Conservation (phyloP, 2,888 invertebrate species). For the Campopleginae sp. region DNA sequence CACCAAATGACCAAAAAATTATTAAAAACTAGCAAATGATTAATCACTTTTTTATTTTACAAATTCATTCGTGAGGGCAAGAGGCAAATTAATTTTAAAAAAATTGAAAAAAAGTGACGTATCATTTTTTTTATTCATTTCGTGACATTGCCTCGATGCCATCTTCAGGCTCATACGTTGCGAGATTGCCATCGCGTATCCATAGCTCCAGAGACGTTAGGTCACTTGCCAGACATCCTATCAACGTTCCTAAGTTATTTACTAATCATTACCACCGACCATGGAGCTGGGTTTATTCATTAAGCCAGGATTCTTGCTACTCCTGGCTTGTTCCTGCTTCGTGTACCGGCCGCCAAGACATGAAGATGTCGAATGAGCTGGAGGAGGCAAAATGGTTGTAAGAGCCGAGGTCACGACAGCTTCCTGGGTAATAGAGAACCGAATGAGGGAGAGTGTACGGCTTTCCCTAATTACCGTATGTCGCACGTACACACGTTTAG, state of each 20-base stretch:
- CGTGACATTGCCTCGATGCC: too few relatives aligned
- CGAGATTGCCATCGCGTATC: too few relatives aligned
- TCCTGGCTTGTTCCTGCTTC: constrained; percentile 73
- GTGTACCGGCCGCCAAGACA: constrained; percentile 71
- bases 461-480: constrained; percentile 58
- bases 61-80: too few relatives aligned
- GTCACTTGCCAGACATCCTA: background rate
- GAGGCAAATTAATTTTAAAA: too few relatives aligned
- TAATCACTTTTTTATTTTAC: too few relatives aligned
- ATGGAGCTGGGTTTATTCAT: background rate
- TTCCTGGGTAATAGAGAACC: constrained; percentile 4
- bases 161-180: background rate
- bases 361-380: constrained; percentile 16
- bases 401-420: constrained; percentile 14
- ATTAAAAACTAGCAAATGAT: too few relatives aligned
- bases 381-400: constrained; percentile 31
- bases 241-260: background rate
- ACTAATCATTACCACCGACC: background rate
- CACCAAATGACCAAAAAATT: too few relatives aligned
- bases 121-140: too few relatives aligned
- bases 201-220: background rate
- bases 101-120: too few relatives aligned
- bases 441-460: constrained; percentile 46
- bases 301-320: constrained; percentile 35
- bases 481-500: constrained; percentile 53